Evolutionary conservation across 2,888 invertebrate species (phyloP), one percentile per base, ranked within the genome.

Genomic region (Andrena praecox): DNA sequence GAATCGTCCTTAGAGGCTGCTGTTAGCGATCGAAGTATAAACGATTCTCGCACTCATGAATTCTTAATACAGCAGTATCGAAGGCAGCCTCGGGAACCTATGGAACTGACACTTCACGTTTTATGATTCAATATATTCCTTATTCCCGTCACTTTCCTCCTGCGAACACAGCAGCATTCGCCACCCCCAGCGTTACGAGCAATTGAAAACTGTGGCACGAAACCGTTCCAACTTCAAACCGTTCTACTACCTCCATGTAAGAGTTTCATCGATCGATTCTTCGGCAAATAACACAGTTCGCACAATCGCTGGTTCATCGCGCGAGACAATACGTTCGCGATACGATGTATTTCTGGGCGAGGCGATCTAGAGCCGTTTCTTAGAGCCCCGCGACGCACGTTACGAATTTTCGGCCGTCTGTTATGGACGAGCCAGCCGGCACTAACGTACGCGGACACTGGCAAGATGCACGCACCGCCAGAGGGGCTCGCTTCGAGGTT

Each of bases 361-460:
- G 24, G 20, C 52, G 67, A 50, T 60, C 12, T 5, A 20, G 52
- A 54, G n/a, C 54, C 48, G 69, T 54, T 66, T 50, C 52, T 29
- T 31, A 5, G 24, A 35, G 54, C 50, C 52, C 52, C 42, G 27
- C 16, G 35, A 20, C 8, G 31, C 24, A 63, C 71, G 66, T 63
- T 50, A 54, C 54, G 52, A 74, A 69, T 70, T 79, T 81, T 70
- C 52, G 68, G n/a, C 2, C 74, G 77, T 74, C 60, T 62, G 68
- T 85, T 80, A 66, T 10, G 80, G 89, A 77, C 81, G 87, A 82
- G 79, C 85, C 87, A 87, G 84, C 88, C 84, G 87, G 87, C 82
- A 89, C 89, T 90, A 90, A 90, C 90, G 89, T 85, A 85, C 80
- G 78, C 87, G 86, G 72, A 52, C 85, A 84, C 82, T 86, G 76